Base-by-base conservation (phyloP, 2,888 invertebrate species). In the Busseola fusca region DNA sequence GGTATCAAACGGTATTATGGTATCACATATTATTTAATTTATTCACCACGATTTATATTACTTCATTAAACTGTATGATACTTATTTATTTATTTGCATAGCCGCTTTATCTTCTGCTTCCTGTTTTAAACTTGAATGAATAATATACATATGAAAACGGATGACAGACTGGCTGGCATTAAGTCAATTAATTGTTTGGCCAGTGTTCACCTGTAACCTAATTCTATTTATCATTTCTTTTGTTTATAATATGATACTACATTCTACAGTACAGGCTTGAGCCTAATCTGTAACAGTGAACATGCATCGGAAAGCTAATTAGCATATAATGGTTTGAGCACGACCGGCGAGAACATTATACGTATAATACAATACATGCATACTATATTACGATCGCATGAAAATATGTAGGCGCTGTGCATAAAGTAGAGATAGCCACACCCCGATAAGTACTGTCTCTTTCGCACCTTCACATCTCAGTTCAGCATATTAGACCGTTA, bases 361-460 rank as follows among this genome's bases (percentile, higher is more conserved):
- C 65, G 27, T 76, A 65, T 45, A 52, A 54, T 64, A 71, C 67
- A 74, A 54, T 64, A 71, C 67, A 74, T 76, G 67, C 70, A 69
- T 69, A 74, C 69, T 72, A 64, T 74, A 87, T 78, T 84, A 90
- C 88, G 87, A 90, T 91, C 81, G 89, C 89, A 89, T 93, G 91
- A 91, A 91, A 86, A 89, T 90, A 92, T 92, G 90, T 90, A 89
- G 87, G 88, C 84, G 87, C 89, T 89, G 86, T 89, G 92, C 91
- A 93, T 93, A 91, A 91, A 94, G 91, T 91, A 91, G 90, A 91
- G 91, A 91, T 92, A 93, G 91, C 93, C 94, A 93, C 95, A 94
- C 94, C 94, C 94, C 88, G 91, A 91, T 90, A 90, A 89, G 73
- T 81, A 85, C 89, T 85, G 82, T 92, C 92, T 92, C 92, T 88